Evolutionary conservation across 2,888 invertebrate species (phyloP).

Genomic region (Ceriagrion tenellum): DNA sequence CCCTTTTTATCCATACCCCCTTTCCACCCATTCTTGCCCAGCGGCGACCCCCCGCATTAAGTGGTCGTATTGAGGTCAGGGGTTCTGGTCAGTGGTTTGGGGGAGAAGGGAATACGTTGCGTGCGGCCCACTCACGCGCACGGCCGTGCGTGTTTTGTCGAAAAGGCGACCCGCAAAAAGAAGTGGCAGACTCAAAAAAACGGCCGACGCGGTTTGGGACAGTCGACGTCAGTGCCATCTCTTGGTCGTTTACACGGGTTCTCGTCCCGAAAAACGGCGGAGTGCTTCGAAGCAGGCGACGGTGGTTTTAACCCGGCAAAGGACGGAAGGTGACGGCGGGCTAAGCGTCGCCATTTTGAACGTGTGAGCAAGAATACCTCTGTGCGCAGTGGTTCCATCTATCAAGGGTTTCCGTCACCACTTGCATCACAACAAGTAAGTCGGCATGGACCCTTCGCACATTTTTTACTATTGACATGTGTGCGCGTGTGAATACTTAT

Average conservation of each 20-base stretch:
- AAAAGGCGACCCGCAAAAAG: not conserved
- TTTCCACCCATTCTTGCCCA: not conserved
- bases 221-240: not conserved
- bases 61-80: constrained; percentile 40
- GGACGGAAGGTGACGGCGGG: not conserved
- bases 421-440: not conserved
- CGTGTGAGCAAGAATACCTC: not conserved
- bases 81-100: constrained; percentile 29
- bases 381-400: constrained; percentile 6
- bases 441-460: not conserved
- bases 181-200: constrained; percentile 12
- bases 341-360: not conserved
- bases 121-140: not conserved
- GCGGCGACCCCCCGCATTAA: not conserved
- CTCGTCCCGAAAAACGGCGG: not conserved
- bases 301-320: too few species aligned
- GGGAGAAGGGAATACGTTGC: not conserved
- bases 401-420: constrained; percentile 5
- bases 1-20: not conserved
- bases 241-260: not conserved
- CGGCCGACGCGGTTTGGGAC: constrained; percentile 8
- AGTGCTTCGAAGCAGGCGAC: not conserved
- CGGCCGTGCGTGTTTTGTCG: constrained; percentile 2
- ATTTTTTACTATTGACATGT: too few species aligned
- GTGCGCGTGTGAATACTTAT: too few species aligned